phyloP scores from a whole-genome alignment of 2,113 vertebrate genomes.

The Labeo catla region DNA sequence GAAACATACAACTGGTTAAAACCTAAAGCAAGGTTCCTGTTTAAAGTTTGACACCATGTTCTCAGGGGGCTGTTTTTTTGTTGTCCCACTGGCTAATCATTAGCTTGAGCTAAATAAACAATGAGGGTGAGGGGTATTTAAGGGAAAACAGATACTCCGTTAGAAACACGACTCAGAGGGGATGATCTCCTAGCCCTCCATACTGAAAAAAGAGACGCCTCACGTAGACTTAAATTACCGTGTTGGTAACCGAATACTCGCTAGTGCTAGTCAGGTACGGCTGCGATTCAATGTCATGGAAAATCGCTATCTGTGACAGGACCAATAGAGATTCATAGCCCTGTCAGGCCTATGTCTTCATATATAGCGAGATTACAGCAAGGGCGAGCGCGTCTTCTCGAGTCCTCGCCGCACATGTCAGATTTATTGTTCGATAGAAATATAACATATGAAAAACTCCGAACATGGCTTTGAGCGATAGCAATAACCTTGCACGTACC shows the following conservation, averaged over 20 bases:
- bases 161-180: slow-evolving; percentile 64
- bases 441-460: slow-evolving; percentile 64
- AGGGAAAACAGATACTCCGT: slow-evolving; percentile 64
- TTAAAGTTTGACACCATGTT: not conserved
- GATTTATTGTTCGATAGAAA: slow-evolving; percentile 74
- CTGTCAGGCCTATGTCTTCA: slow-evolving; percentile 47
- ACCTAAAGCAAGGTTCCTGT: not conserved
- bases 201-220: slow-evolving; percentile 64
- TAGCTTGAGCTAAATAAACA: slow-evolving; percentile 73
- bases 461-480: slow-evolving; percentile 71
- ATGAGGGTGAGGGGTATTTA: slow-evolving; percentile 71
- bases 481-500: slow-evolving; percentile 70
- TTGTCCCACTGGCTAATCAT: slow-evolving; percentile 66
- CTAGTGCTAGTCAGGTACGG: slow-evolving; percentile 51
- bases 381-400: slow-evolving; percentile 47
- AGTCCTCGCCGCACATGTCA: slow-evolving; percentile 58
- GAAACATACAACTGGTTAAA: not conserved
- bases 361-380: slow-evolving; percentile 55
- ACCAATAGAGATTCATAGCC: slow-evolving; percentile 57
- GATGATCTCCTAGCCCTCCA: slow-evolving; percentile 72
- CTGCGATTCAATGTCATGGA: slow-evolving; percentile 68
- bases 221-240: slow-evolving; percentile 55
- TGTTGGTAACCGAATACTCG: slow-evolving; percentile 60
- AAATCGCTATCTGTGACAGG: slow-evolving; percentile 62
- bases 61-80: not conserved